Percentiles rank a stretch among this genome's conserved stretches.
Evolutionary conservation across 2,113 vertebrate species (phyloP).

Genomic region (Myiagra hebetior): DNA sequence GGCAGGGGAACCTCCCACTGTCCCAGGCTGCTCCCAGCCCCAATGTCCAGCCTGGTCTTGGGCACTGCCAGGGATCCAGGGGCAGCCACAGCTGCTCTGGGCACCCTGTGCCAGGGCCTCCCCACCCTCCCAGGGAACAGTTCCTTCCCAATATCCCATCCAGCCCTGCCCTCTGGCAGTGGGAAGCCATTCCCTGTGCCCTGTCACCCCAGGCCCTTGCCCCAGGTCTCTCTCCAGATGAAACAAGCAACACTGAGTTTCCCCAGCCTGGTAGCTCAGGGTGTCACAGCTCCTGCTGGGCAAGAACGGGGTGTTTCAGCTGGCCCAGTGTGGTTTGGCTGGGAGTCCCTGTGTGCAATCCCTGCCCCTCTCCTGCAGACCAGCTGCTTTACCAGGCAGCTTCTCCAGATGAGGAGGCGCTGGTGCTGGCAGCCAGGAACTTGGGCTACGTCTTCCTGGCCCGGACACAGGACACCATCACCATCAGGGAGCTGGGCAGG

Average conservation of each 20-base stretch:
- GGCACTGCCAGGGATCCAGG: not conserved
- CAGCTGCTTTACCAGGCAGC: constrained; percentile 86
- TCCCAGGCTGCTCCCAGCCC: fast-evolving
- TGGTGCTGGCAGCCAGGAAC: constrained; percentile 85
- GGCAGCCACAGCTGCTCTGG: not conserved
- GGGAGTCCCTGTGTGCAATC: too few species aligned
- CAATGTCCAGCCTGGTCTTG: not conserved
- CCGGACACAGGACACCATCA: constrained; percentile 84
- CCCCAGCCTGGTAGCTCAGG: not conserved
- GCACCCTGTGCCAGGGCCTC: not conserved
- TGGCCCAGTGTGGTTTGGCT: not conserved
- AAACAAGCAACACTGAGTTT: not conserved
- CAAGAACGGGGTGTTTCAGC: not conserved
- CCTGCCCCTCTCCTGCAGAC: constrained; percentile 47
- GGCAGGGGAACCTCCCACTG: not conserved
- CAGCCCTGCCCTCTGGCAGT: not conserved
- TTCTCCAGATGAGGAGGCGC: constrained; percentile 89
- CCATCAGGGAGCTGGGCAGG: constrained; percentile 82
- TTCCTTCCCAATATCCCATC: not conserved
- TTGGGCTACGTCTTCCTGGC: constrained; percentile 87
- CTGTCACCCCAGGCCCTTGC: fast-evolving
- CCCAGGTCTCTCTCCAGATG: not conserved
- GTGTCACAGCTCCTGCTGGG: not conserved
- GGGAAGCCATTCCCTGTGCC: not conserved
- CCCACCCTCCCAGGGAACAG: not conserved